These are phyloP conservation scores for Tridacna crocea DNA, from an alignment of 2,888 invertebrate genomes.

Conservation along the genomic window DNA sequence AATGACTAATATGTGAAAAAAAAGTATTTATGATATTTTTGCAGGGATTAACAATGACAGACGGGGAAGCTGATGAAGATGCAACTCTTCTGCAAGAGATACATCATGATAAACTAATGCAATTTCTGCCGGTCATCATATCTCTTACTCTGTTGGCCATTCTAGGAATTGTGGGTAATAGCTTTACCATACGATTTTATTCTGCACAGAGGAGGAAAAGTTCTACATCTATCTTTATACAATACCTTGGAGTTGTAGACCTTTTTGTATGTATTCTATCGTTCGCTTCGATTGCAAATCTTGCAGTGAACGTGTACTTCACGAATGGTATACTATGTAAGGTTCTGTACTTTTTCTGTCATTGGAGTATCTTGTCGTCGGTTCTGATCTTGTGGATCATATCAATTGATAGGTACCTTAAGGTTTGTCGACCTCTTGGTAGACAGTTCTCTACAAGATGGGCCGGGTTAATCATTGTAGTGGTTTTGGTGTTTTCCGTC, in stretches of 20 bases:
- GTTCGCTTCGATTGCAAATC: neutral
- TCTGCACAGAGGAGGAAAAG: neutral
- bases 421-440: neutral
- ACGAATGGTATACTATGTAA: neutral
- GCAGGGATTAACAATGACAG: no score
- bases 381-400: neutral
- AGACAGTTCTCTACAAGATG: neutral
- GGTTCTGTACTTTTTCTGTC: neutral
- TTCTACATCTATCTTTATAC: neutral
- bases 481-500: neutral
- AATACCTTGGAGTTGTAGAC: neutral
- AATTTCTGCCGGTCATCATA: neutral
- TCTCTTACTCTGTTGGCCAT: neutral
- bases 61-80: no score
- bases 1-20: no score
- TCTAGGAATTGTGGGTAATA: constrained; percentile 1
- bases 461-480: neutral
- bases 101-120: neutral
- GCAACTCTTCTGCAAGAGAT: neutral
- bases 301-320: neutral
- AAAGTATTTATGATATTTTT: no score
- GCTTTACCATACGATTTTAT: neutral
- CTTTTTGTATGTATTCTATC: neutral
- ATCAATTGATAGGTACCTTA: constrained; percentile 1
- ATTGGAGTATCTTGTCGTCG: neutral